Percentiles rank a stretch among this genome's conserved stretches.
These are phyloP conservation scores for Fistularia tabacaria DNA, from an alignment of 2,797 vertebrate species.

Conservation along the genomic window DNA sequence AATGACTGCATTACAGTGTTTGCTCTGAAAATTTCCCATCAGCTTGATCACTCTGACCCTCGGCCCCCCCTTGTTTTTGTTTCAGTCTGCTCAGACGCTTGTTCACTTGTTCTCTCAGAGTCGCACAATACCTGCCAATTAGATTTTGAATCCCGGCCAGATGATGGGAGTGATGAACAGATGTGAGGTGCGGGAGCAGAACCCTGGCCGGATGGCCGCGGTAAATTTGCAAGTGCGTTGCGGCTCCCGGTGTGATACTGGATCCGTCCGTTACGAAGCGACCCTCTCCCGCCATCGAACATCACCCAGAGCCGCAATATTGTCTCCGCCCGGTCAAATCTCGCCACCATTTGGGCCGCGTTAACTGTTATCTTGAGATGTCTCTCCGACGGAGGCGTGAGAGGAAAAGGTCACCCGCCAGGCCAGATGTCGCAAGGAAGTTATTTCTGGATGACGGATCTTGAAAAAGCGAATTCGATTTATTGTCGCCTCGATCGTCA, in stretches of 20 bases:
- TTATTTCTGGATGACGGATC: too few species aligned
- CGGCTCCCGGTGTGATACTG: conserved; percentile 65
- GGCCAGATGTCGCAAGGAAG: too few species aligned
- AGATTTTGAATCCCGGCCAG: conserved; percentile 30
- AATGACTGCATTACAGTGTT: neutral
- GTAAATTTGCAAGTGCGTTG: conserved; percentile 69
- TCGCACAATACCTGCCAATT: conserved; percentile 57
- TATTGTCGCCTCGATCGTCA: too few species aligned
- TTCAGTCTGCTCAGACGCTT: too few species aligned
- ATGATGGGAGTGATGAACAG: conserved; percentile 65
- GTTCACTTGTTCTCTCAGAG: conserved; percentile 9
- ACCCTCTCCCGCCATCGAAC: conserved; percentile 43
- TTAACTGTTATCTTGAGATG: conserved; percentile 51
- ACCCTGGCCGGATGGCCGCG: conserved; percentile 36
- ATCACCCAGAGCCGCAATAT: conserved; percentile 56
- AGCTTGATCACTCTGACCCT: too few species aligned
- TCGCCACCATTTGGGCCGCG: conserved; percentile 59
- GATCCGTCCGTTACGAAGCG: conserved; percentile 42
- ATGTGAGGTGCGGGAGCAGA: conserved; percentile 40
- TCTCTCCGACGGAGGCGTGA: too few species aligned
- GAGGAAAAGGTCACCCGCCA: too few species aligned
- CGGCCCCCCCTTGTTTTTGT: too few species aligned
- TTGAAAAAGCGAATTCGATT: too few species aligned
- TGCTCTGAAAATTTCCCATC: neutral
- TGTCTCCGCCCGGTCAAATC: conserved; percentile 61